phyloP scores from a whole-genome alignment of 2,113 vertebrate species.

The Microcebus murinus region DNA sequence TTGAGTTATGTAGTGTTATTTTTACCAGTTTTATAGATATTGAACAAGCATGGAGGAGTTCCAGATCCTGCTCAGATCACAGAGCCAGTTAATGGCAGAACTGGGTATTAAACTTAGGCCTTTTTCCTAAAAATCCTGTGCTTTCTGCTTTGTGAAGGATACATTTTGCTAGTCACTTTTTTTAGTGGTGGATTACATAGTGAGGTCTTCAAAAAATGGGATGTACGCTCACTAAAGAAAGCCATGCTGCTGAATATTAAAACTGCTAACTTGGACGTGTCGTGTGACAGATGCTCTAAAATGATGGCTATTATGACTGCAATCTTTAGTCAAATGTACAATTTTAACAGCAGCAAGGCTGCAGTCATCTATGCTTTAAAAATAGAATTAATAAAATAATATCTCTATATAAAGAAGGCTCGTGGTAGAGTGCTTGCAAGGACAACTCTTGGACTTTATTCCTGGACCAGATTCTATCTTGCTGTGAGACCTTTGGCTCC shows the following conservation, averaged over 20 bases:
- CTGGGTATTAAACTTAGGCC: not conserved
- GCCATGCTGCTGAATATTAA: slow-evolving; percentile 29
- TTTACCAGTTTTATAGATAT: not conserved
- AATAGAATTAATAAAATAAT: slow-evolving; percentile 32
- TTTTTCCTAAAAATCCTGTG: not conserved
- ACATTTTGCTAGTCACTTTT: not conserved
- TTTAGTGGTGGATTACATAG: not conserved
- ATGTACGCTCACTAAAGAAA: not conserved
- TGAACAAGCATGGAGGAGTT: not conserved
- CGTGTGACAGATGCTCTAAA: slow-evolving; percentile 50
- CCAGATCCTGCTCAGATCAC: not conserved
- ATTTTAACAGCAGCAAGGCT: not conserved
- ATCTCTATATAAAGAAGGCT: not conserved
- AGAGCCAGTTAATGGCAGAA: not conserved
- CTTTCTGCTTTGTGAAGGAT: not conserved
- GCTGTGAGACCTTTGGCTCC: slow-evolving; percentile 29
- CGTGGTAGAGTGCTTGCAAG: not conserved
- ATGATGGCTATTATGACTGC: not conserved
- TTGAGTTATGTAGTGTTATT: not conserved
- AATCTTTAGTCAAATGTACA: not conserved
- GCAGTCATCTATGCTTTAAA: not conserved
- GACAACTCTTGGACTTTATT: not conserved
- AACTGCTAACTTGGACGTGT: not conserved
- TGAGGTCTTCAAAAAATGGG: slow-evolving; percentile 2
- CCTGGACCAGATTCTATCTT: not conserved